Conservation (phyloP, 2,113 vertebrate genomes). For the Myotis lucifugus region DNA sequence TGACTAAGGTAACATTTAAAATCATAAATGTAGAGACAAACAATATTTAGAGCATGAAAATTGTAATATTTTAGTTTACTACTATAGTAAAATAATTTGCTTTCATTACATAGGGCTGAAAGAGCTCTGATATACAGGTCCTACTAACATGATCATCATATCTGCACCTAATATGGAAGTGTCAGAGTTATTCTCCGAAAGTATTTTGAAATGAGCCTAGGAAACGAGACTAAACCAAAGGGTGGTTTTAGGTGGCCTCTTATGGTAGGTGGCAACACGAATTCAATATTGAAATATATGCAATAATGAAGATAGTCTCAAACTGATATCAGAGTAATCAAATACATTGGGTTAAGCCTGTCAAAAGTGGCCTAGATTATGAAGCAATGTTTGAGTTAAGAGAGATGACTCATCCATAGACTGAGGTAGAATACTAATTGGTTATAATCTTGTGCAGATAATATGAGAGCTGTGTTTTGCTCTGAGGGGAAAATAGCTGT, state of each 20-base stretch:
- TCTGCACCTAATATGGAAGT: neutral
- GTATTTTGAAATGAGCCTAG: neutral
- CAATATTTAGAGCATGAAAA: neutral
- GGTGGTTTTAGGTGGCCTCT: neutral
- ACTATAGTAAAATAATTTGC: neutral
- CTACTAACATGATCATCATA: neutral
- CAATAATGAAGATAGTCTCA: neutral
- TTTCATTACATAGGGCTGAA: neutral
- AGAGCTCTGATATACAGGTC: neutral
- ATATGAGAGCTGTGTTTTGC: neutral
- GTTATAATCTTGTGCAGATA: neutral
- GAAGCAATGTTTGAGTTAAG: neutral
- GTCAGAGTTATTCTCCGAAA: fast-evolving
- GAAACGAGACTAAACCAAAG: neutral
- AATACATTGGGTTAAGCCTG: neutral
- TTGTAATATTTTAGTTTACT: neutral
- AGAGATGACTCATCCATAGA: neutral
- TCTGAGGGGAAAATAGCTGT: neutral
- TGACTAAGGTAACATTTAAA: neutral
- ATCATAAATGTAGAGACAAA: neutral
- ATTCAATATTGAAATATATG: neutral
- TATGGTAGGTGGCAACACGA: neutral
- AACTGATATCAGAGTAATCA: neutral
- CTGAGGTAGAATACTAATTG: neutral
- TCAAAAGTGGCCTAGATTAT: neutral